Base-by-base conservation (phyloP, 2,113 vertebrate species). In the Rhadina sibilatrix region DNA sequence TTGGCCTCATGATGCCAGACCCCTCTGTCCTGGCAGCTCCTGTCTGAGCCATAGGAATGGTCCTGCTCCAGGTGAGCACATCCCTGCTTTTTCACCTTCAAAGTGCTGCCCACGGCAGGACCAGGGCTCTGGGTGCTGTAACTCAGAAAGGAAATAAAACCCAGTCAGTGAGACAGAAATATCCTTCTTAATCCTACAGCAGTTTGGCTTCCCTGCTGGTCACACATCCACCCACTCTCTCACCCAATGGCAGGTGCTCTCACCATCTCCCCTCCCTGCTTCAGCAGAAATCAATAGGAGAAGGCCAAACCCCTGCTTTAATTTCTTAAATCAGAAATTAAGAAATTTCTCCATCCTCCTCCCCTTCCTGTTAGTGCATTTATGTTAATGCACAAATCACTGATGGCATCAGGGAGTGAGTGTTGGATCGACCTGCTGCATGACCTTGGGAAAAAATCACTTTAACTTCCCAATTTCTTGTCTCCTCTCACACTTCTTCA, bases 181-280 rank as follows among this genome's bases (percentile, higher is more conserved):
- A 97, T 88, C 95, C 79, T 76, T 9, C 93, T 84, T 97, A 97
- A 97, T 97, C 97, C 96, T 66, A 0, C 72, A 54, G 94, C 64
- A 66, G 71, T 66, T 90, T 83, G 28, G 89, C 85, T 92, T 92
- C 79, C 49, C 52, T 5, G 8, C 75, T 46, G 84, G 91, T 59
- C 82, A 74, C 90, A 76, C 80, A 83, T 14, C 96, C 94, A 96
- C 94, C 94, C 96, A 79, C 87, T 63, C 71, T 14, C 63, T 88
- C 79, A 86, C 87, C 94, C 96, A 96, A 88, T 96, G 87, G 83
- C 94, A 79, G 87, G 70, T 87, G 38, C 46, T 44, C 42, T 54
- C 59, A 28, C 70, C 44, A 24, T 40, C 49, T 68, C 22, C 42
- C 65, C 23, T n/a, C 24, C 11, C 52, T 21, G n/a, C 50, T 70